A percentile compares a stretch with the other conserved stretches of the same genome.
These are phyloP conservation scores for Tetanocera ferruginea DNA, from an alignment of 2,888 invertebrate species.

Conservation along the genomic window DNA sequence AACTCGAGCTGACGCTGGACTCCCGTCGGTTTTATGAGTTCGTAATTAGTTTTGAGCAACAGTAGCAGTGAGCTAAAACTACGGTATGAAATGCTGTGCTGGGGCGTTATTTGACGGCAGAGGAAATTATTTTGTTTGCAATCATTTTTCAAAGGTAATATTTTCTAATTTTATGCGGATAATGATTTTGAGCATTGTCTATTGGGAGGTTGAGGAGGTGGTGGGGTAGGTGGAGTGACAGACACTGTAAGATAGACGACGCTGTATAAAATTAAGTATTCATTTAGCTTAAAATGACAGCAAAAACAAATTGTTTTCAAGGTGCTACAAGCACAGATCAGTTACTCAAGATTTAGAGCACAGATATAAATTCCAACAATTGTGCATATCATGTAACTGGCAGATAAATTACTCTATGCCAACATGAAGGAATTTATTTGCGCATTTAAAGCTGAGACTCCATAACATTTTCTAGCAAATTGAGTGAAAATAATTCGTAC, in stretches of 20 bases:
- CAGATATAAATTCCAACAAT: too few species aligned
- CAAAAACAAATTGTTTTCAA: neutral
- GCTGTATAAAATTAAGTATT: too few species aligned
- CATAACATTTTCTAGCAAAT: too few species aligned
- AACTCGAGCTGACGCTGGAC: constrained; percentile 20
- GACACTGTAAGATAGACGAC: neutral
- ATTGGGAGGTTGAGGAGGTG: neutral
- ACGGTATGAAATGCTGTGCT: neutral
- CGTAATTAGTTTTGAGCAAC: constrained; percentile 61
- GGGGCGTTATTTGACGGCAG: constrained; percentile 36
- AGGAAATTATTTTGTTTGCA: constrained; percentile 65
- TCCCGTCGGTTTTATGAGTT: constrained; percentile 59
- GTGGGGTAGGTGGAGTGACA: neutral
- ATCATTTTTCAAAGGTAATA: constrained; percentile 65
- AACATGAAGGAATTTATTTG: too few species aligned
- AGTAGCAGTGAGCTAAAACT: constrained; percentile 18
- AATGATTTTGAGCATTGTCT: constrained; percentile 39
- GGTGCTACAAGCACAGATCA: neutral
- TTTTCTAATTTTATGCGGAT: constrained; percentile 57
- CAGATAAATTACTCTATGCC: too few species aligned
- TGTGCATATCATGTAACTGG: too few species aligned
- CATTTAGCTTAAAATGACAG: neutral
- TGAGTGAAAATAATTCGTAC: too few species aligned
- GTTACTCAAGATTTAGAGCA: neutral
- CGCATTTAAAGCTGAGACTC: too few species aligned